phyloP scores from a whole-genome alignment of 2,888 invertebrate genomes.

The Lymantria monacha region DNA sequence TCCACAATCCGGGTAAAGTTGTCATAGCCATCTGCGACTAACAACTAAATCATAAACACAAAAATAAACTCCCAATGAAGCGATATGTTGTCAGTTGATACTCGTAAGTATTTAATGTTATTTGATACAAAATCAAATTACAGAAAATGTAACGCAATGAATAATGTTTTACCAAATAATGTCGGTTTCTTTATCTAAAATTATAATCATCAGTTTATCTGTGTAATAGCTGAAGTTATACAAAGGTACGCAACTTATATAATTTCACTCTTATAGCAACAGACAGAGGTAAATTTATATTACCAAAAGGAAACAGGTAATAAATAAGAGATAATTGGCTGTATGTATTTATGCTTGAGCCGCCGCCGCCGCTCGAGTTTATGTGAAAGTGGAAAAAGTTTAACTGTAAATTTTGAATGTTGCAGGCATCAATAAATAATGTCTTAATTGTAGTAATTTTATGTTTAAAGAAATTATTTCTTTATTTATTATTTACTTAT shows the following conservation, averaged over 20 bases:
- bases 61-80: no score
- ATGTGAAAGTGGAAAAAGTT: slow-evolving; percentile 37
- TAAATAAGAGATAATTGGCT: slow-evolving; percentile 31
- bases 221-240: background rate
- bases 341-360: slow-evolving; percentile 16
- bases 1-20: no score
- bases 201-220: no score
- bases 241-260: background rate
- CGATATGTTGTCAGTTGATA: no score
- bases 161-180: no score
- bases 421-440: slow-evolving; percentile 25
- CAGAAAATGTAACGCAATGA: no score
- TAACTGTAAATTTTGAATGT: slow-evolving; percentile 30
- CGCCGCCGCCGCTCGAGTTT: slow-evolving; percentile 7
- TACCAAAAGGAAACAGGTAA: slow-evolving; percentile 5
- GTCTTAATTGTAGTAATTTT: slow-evolving; percentile 11
- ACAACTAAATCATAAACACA: no score
- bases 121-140: no score
- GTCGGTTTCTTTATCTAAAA: no score
- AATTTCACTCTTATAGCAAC: background rate
- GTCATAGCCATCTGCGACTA: no score
- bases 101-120: no score
- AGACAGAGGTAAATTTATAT: background rate
- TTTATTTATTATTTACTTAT: no score
- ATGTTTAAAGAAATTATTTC: background rate